Base-by-base conservation (phyloP, 2,797 vertebrate species). In the Lemur catta region DNA sequence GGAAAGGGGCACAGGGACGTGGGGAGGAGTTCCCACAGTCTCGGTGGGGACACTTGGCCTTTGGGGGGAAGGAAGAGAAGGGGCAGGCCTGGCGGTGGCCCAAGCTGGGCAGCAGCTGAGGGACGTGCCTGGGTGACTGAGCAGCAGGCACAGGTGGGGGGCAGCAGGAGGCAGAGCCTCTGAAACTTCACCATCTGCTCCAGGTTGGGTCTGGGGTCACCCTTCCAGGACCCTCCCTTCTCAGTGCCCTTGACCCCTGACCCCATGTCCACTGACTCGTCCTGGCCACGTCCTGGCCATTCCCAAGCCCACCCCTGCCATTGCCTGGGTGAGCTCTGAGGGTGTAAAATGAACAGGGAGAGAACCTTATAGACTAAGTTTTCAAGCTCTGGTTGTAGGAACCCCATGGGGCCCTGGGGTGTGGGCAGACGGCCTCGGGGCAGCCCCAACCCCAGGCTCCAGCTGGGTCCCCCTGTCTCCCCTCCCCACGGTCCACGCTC, bases 141-240 rank as follows among this genome's bases (percentile, higher is more conserved):
- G 30, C 4, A 55, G 7, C 24, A 24, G 33, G 7, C 33, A 1
- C 24, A 26, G 28, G 17, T 50, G 0, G 8, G 18, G 2, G 15
- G 33, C 30, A 14, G 2, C 5, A 26, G 52, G 69, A 61, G 59
- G 4, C 43, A 7, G 63, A 30, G 61, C 79, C 26, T 35, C 43
- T 14, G 12, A 43, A 79, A 67, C 17, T 22, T 38, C 3, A 4
- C 57, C 46, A 35, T 69, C 75, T 61, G 41, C 41, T 61, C 33
- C 0, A 0, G 35, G 5, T 65, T 74, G 4, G 2, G 41, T 24
- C 22, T 0, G 35, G 22, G 24, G 4, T 26, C 18, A 59, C 38
- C 52, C 33, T 46, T 67, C 15, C 30, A 61, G 55, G 59, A 6
- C 26, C 10, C 11, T 50, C 59, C 59, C 43, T 52, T 9, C 14